A percentile compares a stretch with the other conserved stretches of the same genome.
Evolutionary conservation across 2,113 vertebrate genomes (phyloP).

Genomic region (Ctenodactylus gundi): DNA sequence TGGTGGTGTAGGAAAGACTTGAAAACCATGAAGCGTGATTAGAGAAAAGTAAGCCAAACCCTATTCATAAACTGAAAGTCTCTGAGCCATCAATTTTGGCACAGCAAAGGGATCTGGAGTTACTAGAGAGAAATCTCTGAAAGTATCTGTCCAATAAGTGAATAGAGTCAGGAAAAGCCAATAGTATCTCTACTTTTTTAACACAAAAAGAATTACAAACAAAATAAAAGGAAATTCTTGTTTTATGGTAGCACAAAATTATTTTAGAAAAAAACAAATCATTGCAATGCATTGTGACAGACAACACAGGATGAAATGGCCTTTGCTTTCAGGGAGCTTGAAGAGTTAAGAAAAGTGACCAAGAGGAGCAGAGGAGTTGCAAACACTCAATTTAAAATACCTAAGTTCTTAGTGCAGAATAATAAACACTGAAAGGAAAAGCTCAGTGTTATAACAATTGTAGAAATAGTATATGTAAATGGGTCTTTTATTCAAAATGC

Average conservation of each 20-base stretch:
- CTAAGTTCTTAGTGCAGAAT: slow-evolving; percentile 5
- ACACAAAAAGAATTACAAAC: not conserved
- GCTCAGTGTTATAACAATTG: not conserved
- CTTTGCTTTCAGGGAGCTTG: not conserved
- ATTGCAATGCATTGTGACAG: not conserved
- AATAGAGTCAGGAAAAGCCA: slow-evolving; percentile 4
- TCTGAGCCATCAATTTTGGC: slow-evolving; percentile 12
- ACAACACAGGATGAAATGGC: not conserved
- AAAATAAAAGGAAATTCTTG: not conserved
- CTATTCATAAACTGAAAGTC: slow-evolving; percentile 7
- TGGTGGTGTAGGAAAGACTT: not conserved
- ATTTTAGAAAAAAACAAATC: slow-evolving; percentile 35
- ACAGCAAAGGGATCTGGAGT: not conserved
- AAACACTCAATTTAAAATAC: slow-evolving; percentile 8
- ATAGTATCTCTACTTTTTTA: not conserved
- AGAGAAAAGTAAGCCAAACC: not conserved
- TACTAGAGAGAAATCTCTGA: not conserved
- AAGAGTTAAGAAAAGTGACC: not conserved
- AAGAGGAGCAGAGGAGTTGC: not conserved
- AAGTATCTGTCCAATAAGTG: not conserved
- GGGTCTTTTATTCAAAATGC: not conserved
- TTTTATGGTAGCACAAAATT: slow-evolving; percentile 4
- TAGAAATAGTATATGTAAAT: not conserved
- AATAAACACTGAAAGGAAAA: slow-evolving; percentile 31
- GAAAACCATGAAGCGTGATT: slow-evolving; percentile 28